Evolutionary conservation across 2,888 invertebrate species (phyloP), one percentile per base, ranked within the genome.

Genomic region (Aplocera efformata): DNA sequence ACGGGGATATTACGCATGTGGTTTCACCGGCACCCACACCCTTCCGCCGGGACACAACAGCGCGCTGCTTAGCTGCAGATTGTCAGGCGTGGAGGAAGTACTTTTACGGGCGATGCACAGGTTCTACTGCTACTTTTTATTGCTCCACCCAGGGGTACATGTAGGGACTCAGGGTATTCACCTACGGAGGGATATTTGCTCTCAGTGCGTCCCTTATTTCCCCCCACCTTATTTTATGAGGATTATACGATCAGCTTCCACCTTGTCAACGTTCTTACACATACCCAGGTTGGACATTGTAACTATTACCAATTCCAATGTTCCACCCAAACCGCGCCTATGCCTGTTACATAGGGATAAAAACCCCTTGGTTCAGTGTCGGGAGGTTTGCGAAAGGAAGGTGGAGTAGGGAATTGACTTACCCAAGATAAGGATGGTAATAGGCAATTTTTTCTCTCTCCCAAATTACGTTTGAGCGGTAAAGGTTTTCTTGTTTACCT

Each of bases 221-320:
- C 73, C 72, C 60, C 73, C 75, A 79, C 82, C 81, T 85, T 83
- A 85, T 86, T 86, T 86, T 84, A 86, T 83, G 83, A 66, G 83
- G 79, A 84, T 84, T 83, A 84, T 81, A 83, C 82, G 85, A 84
- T 82, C 85, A 74, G 76, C 75, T 47, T 77, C 80, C 72, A 86
- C 85, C 85, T 86, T 86, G 85, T 85, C 85, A 82, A 84, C 79
- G 81, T 79, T 73, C 75, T 72, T 77, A 73, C 72, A 72, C 72
- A 77, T 72, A 74, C 76, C 74, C 80, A 81, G 81, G 83, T 83
- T 75, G 78, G 77, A 77, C 82, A 80, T 70, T 72, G 77, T 73
- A 63, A 65, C 61, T 51, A 58, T 67, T 52, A 65, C 54, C 29
- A 40, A 11, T 22, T 21, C 49, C 40, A 60, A 27, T 7, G 6